Evolutionary conservation across 2,113 vertebrate genomes (phyloP).

Genomic region (Parotia lawesii): DNA sequence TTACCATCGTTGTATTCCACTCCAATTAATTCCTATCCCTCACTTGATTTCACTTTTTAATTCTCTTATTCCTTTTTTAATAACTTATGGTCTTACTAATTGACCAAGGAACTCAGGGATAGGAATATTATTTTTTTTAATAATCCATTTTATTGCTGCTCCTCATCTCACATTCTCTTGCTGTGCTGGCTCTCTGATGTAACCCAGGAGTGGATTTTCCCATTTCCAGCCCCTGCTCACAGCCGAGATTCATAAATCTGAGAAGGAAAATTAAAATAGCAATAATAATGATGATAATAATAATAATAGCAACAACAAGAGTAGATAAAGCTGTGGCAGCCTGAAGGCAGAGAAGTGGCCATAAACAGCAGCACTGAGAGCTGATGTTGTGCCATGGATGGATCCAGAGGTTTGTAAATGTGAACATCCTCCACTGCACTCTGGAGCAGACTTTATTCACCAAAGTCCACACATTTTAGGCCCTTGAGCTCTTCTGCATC

Average conservation of each 20-base stretch:
- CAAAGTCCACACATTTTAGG: neutral
- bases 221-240: neutral
- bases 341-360: neutral
- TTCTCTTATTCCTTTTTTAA: slow-evolving; percentile 21
- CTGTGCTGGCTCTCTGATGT: neutral
- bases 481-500: accelerated
- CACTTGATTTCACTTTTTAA: neutral
- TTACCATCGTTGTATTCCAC: neutral
- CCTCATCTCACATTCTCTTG: slow-evolving; percentile 34
- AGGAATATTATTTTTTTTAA: neutral
- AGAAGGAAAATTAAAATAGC: slow-evolving; percentile 16
- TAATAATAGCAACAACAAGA: neutral
- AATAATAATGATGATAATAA: neutral
- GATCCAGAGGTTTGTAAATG: neutral
- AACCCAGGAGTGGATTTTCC: slow-evolving; percentile 6
- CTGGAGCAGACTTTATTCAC: neutral
- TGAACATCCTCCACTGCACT: accelerated
- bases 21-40: neutral
- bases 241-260: neutral
- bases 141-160: slow-evolving; percentile 35
- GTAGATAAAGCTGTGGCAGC: neutral
- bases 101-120: slow-evolving; percentile 23
- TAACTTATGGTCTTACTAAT: slow-evolving; percentile 31
- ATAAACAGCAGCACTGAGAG: neutral
- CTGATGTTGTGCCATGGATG: neutral